phyloP scores from a whole-genome alignment of 2,797 vertebrate species.

The Hapalemur alaotrensis region DNA sequence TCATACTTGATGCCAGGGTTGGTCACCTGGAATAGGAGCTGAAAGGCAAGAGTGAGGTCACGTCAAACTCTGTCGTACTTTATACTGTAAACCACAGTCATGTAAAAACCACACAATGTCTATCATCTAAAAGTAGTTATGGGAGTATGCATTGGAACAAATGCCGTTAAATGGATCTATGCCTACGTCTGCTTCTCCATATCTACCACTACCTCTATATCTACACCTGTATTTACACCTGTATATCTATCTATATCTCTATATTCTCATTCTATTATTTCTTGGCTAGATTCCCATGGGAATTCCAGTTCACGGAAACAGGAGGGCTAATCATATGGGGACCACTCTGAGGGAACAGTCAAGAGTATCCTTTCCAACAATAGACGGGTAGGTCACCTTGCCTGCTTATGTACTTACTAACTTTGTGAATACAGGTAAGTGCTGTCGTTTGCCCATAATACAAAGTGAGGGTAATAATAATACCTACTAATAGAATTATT shows the following conservation, averaged over 20 bases:
- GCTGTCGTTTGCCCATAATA: not conserved
- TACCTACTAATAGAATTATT: not conserved
- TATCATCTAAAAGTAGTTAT: not conserved
- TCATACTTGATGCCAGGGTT: slow-evolving; percentile 94
- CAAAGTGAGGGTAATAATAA: not conserved
- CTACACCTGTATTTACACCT: not conserved
- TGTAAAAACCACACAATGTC: not conserved
- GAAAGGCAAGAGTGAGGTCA: slow-evolving; percentile 10
- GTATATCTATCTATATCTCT: not conserved
- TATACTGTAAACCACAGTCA: not conserved
- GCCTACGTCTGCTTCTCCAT: too few relatives aligned
- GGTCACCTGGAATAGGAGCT: slow-evolving; percentile 96
- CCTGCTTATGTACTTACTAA: not conserved
- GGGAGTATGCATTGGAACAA: not conserved
- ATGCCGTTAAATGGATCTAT: not conserved
- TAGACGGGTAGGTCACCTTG: not conserved
- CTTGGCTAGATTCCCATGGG: not conserved
- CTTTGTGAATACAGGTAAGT: not conserved
- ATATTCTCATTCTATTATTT: not conserved
- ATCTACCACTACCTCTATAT: not conserved
- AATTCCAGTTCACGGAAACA: not conserved
- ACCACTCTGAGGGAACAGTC: not conserved
- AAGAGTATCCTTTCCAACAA: not conserved
- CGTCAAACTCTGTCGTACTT: not conserved
- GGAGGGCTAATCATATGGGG: not conserved